Base-by-base conservation (phyloP, 2,113 vertebrate genomes). In the Xenus cinereus region DNA sequence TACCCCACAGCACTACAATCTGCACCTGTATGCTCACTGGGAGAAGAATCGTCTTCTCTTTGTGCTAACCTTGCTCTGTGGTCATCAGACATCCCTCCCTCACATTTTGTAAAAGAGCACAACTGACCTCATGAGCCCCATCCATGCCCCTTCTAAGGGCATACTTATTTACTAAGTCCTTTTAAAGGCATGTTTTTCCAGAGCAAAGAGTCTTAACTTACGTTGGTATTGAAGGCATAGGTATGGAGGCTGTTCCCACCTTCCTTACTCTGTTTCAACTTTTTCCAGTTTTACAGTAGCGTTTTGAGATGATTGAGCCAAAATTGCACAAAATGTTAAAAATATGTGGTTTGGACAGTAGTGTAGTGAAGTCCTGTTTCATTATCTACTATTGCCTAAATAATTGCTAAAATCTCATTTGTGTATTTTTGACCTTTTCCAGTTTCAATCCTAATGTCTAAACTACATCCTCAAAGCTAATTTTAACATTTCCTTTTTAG, bases 401-500 rank as follows among this genome's bases (percentile, higher is more conserved):
- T 20, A 62, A 54, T 13, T 64, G 6, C 15, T 87, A 54, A 71
- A 78, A 51, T 21, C 2, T 57, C 23, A 17, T 77, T 80, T 39
- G 21, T 2, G 1, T 54, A 39, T 56, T 90, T 85, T 93, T 92
- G 0, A 78, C 18, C 28, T 87, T 87, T 87, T 82, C 19, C 32
- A 54, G 7, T 53, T 77, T 57, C 48, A 19, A 78, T 83, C 19
- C 6, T 87, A 67, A 75, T 59, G 80, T 95, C 91, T 95, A 64
- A 87, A 51, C 80, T 60, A 89, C 54, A 79, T 89, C 81, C 78
- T 87, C n/a, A 76, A 4, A 48, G 57, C 62, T 93, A 94, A 89
- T 89, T 96, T 82, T 93, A 87, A 76, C 21, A 76, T 75, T 89
- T 87, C 74, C 77, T 87, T 86, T 88, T 43, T 17, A 45, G 6